Evolutionary conservation across 2,113 vertebrate species (phyloP).

Genomic region (Semnornis frantzii): DNA sequence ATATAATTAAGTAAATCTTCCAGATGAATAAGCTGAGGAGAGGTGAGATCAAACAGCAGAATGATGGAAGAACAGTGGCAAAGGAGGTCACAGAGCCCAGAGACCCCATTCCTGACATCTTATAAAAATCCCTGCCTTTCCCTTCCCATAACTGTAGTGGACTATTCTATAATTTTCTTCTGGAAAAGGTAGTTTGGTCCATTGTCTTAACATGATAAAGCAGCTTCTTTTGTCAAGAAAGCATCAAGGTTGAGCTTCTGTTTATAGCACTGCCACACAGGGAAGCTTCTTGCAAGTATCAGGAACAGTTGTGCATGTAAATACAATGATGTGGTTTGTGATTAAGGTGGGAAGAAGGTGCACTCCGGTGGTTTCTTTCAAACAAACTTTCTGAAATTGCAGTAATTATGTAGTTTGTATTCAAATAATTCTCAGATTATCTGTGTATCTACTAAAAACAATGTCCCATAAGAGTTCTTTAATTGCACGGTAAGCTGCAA

Average conservation of each 20-base stretch:
- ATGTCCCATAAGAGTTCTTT: background rate
- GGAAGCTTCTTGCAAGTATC: background rate
- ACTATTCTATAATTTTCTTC: background rate
- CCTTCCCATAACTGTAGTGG: background rate
- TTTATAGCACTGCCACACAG: background rate
- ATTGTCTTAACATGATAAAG: background rate
- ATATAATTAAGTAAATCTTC: constrained; percentile 47
- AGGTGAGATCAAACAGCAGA: constrained; percentile 18
- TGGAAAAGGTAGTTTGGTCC: background rate
- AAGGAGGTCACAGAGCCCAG: background rate
- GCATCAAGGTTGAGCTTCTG: background rate
- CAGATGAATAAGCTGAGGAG: constrained; percentile 29
- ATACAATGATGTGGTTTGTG: rapidly evolving
- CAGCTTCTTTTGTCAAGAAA: background rate
- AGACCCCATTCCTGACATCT: background rate
- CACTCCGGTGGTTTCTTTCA: background rate
- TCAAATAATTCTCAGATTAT: background rate
- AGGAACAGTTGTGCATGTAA: background rate
- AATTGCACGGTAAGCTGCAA: background rate
- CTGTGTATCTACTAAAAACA: background rate
- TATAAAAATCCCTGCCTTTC: background rate
- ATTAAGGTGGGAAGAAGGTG: background rate
- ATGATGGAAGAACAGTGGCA: background rate
- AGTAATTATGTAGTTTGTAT: background rate
- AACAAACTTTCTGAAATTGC: background rate